A percentile compares a stretch with the other conserved stretches of the same genome.
phyloP scores from a whole-genome alignment of 2,113 vertebrate genomes.

The Odocoileus hemionus region DNA sequence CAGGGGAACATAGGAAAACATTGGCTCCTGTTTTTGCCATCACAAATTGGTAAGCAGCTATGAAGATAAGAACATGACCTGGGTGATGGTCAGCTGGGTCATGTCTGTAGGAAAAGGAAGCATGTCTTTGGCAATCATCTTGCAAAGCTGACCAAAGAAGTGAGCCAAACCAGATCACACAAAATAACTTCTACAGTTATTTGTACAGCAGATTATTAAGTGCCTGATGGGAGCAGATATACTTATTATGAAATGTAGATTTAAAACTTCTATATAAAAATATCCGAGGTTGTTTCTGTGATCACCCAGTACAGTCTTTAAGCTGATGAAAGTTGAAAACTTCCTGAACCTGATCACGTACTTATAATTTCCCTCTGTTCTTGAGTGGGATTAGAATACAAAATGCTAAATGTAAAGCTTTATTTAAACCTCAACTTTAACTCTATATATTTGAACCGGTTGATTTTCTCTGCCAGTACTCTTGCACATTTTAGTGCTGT shows the following conservation, averaged over 20 bases:
- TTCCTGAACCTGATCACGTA: not conserved
- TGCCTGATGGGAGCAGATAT: not conserved
- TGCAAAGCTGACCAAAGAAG: not conserved
- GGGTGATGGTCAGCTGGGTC: not conserved
- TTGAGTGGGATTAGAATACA: not conserved
- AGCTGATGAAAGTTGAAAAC: not conserved
- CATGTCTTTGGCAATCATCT: not conserved
- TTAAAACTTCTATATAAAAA: not conserved
- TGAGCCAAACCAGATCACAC: not conserved
- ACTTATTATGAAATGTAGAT: not conserved
- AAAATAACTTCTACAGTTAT: not conserved
- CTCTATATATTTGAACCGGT: not conserved
- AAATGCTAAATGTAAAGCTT: constrained; percentile 11
- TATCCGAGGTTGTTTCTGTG: not conserved
- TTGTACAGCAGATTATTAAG: not conserved
- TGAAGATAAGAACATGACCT: not conserved
- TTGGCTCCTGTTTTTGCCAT: not conserved
- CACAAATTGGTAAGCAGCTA: not conserved
- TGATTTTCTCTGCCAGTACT: not conserved
- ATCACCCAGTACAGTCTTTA: not conserved
- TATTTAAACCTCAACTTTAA: constrained; percentile 1
- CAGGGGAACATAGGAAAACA: not conserved
- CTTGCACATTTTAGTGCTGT: not conserved
- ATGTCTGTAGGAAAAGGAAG: not conserved
- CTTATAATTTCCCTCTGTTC: not conserved